These are phyloP conservation scores for Nomia melanderi DNA, from an alignment of 1,140 invertebrate species.

Conservation along the genomic window DNA sequence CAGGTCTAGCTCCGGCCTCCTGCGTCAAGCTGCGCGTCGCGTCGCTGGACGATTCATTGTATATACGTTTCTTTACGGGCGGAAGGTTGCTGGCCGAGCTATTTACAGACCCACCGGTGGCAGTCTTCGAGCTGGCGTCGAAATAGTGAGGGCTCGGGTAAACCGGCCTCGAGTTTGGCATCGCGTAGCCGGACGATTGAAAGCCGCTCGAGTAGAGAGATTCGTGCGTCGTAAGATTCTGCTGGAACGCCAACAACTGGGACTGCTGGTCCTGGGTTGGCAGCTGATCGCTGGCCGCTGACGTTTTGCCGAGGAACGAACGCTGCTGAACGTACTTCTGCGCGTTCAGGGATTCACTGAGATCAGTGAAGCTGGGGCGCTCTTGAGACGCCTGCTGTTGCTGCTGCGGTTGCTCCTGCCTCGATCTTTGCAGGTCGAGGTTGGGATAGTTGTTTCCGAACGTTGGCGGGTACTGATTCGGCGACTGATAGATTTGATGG, in stretches of 20 bases:
- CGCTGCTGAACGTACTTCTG: conserved; percentile 68
- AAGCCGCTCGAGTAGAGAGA: conserved; percentile 75
- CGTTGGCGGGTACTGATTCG: conserved; percentile 69
- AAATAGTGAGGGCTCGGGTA: conserved; percentile 77
- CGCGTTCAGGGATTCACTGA: conserved; percentile 54
- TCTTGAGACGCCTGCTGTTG: conserved; percentile 61
- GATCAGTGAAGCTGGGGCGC: conserved; percentile 53
- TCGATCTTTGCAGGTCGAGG: conserved; percentile 61
- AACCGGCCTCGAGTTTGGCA: conserved; percentile 73
- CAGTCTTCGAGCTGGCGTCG: conserved; percentile 68
- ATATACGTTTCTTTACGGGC: conserved; percentile 77
- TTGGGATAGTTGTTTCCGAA: conserved; percentile 70
- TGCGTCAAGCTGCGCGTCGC: conserved; percentile 59
- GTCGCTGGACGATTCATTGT: conserved; percentile 69
- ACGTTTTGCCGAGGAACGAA: conserved; percentile 54
- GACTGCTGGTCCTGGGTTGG: conserved; percentile 67
- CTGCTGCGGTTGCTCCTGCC: conserved; percentile 61
- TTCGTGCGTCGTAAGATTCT: conserved; percentile 71
- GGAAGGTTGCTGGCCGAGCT: conserved; percentile 58
- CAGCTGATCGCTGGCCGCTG: conserved; percentile 40
- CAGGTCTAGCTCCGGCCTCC: conserved; percentile 48
- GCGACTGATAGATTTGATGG: conserved; percentile 73
- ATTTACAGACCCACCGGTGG: conserved; percentile 29
- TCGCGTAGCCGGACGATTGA: conserved; percentile 73
- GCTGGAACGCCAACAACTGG: conserved; percentile 71